Evolutionary conservation across 2,797 vertebrate genomes (phyloP), one percentile per base, ranked within the genome.

Genomic region (Danio aesculapii): DNA sequence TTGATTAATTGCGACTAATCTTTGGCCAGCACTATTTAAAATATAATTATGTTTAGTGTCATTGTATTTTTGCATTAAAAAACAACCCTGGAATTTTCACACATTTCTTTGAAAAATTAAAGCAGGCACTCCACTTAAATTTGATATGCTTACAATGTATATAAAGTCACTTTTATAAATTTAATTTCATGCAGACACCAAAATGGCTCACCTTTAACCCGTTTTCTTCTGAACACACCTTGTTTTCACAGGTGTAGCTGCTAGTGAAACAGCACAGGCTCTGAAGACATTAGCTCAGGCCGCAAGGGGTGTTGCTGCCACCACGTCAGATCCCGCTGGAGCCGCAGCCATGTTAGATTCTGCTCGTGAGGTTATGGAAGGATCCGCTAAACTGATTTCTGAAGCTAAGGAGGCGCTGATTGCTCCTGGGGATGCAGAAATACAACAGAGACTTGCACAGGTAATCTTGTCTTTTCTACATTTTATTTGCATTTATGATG

Each of bases 391-490:
- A 94, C 94, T 99, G 76, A 98, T 99, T 84, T 96, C 97, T 2
- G 97, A 99, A 87, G 97, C 97, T 13, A 97, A 98, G 85, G 95
- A 98, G 92, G 97, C 97, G 11, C 91, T 99, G 86, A 94, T 96
- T 69, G 95, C 95, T 47, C 97, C 97, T 0, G 97, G 97, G 11
- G 97, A 99, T 66, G 95, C 97, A 0, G 98, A 99, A 88, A 96
- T 96, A 82, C 98, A 99, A 85, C 98, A 99, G 91, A 96, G 97
- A 67, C 91, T 99, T 77, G 98, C 98, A 14, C 97, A 99, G 96
- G 98, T 99, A 79, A 93, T 30, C 30, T 30, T 30, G 30, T 30
- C 30, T 30, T 30, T 30, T 30, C 30, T 30, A 30, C 30, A 30
- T 3, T 30, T 30, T 30, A 30, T 30, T n/a, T n/a, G n/a, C 0